Base-by-base conservation (phyloP, 92 coral and sea anemone genomes). In the Metridium senile region DNA sequence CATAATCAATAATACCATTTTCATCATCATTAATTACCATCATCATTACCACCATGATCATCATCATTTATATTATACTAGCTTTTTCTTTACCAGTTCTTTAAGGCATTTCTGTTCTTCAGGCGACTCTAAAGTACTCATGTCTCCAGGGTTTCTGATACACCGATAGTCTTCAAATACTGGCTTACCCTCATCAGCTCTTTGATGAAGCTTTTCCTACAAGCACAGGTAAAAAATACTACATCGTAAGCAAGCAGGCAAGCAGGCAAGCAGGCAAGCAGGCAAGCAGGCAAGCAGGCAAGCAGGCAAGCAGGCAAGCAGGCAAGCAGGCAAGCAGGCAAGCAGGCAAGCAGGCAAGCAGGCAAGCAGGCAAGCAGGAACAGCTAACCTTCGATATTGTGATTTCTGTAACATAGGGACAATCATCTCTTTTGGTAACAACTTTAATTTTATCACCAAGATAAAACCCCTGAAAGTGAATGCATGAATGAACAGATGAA, bases 121-220 rank as follows among this genome's bases (percentile, higher is more conserved):
- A 32, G 72, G 62, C 30, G 75, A 47, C 51, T 74, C 85, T 30
- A 91, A 28, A 0, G 97, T 91, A 72, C 82, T 68, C 21, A 83
- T 84, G 62, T 91, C 93, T n/a, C 93, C 83, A 3, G 90, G 93
- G 65, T 91, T 91, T 75, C 97, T 65, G 52, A 91, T 91, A 68
- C 97, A 91, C 33, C 97, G 72, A 66, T 88, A 88, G 64, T 91
- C 97, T 58, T 91, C 97, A 78, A 91, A 91, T 33, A 91, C 93
- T 32, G 97, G 97, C 70, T 88, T 85, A 19, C 89, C 92, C 51
- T 91, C 90, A 47, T 82, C 80, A 0, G 97, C 97, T 30, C 97
- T 80, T 78, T 91, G 71, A 47, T 91, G 97, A 11, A 91, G 97
- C 46, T 91, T 88, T 39, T 91, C 97, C 97, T 88, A 67, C n/a